Evolutionary conservation across 2,888 invertebrate species (phyloP).

Genomic region (Eurytoma californica): DNA sequence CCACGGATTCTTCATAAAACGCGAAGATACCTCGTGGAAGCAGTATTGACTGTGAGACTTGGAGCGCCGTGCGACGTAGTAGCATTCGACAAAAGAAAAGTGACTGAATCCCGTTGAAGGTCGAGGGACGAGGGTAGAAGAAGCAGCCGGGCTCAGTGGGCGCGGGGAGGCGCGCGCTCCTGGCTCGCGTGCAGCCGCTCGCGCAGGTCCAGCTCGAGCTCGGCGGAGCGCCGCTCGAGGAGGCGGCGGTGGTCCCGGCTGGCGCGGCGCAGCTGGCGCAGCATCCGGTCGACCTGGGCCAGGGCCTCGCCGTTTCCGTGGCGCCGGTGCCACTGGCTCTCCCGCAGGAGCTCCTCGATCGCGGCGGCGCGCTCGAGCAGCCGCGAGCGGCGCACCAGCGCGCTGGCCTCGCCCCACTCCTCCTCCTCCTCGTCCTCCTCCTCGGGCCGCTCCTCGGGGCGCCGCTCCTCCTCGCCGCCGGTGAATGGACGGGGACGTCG

Average conservation of each 20-base stretch:
- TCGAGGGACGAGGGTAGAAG: too few relatives aligned
- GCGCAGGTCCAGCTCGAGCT: constrained; percentile 48
- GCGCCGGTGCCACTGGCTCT: constrained; percentile 14
- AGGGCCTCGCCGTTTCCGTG: constrained; percentile 63
- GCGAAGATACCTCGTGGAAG: too few relatives aligned
- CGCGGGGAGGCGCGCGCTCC: neutral
- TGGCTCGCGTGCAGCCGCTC: constrained; percentile 3
- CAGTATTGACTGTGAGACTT: neutral
- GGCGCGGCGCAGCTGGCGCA: constrained; percentile 66
- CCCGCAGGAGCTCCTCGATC: neutral
- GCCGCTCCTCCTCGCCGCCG: neutral
- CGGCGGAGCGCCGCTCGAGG: constrained; percentile 63
- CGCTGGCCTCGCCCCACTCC: constrained; percentile 19
- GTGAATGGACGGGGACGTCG: neutral
- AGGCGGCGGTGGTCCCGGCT: constrained; percentile 68
- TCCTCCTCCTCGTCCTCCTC: constrained; percentile 12
- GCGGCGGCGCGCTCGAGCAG: constrained; percentile 15
- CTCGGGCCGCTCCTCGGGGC: neutral
- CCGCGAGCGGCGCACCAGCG: constrained; percentile 47
- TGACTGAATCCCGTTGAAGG: too few relatives aligned
- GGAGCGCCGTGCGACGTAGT: too few relatives aligned
- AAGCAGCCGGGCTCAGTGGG: too few relatives aligned
- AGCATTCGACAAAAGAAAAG: too few relatives aligned
- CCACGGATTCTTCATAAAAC: too few relatives aligned
- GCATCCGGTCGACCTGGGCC: constrained; percentile 65